Conservation (phyloP, 2,888 invertebrate species). For the Dasypolia templi region DNA sequence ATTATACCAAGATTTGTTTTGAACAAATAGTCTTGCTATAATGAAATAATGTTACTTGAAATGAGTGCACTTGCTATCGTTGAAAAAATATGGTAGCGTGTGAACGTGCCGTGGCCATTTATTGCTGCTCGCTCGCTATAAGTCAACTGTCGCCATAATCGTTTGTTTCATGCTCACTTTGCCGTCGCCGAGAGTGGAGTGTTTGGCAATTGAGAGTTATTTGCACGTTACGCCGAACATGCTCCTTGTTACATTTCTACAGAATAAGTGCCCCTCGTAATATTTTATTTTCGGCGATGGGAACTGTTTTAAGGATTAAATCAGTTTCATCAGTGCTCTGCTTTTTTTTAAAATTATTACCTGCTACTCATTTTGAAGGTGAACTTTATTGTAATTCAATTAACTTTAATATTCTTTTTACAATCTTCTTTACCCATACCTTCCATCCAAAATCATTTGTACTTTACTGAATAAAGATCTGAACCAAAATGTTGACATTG, state of each 20-base stretch:
- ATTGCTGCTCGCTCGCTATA: constrained; percentile 70
- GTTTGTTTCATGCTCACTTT: constrained; percentile 77
- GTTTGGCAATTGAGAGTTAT: constrained; percentile 66
- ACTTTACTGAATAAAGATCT: background rate
- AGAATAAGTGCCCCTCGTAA: constrained; percentile 57
- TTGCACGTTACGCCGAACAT: constrained; percentile 48
- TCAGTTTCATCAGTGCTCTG: constrained; percentile 20
- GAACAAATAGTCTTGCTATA: constrained; percentile 33
- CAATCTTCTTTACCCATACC: background rate
- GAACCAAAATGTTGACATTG: background rate
- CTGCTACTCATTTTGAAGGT: background rate
- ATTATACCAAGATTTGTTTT: constrained; percentile 42
- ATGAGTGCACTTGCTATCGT: constrained; percentile 23
- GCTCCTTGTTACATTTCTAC: constrained; percentile 53
- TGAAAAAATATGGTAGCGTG: constrained; percentile 47
- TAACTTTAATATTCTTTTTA: background rate
- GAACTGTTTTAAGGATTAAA: constrained; percentile 31
- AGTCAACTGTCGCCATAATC: constrained; percentile 79
- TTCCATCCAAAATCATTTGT: background rate
- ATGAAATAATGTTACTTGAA: constrained; percentile 34
- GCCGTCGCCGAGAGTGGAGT: constrained; percentile 64
- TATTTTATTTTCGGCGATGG: constrained; percentile 37
- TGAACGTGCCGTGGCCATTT: constrained; percentile 51
- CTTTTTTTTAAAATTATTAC: background rate
- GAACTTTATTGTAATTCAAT: background rate